A percentile compares a stretch with the other conserved stretches of the same genome.
phyloP scores from a whole-genome alignment of 1,140 invertebrate genomes.

The Lanistes nyassanus region DNA sequence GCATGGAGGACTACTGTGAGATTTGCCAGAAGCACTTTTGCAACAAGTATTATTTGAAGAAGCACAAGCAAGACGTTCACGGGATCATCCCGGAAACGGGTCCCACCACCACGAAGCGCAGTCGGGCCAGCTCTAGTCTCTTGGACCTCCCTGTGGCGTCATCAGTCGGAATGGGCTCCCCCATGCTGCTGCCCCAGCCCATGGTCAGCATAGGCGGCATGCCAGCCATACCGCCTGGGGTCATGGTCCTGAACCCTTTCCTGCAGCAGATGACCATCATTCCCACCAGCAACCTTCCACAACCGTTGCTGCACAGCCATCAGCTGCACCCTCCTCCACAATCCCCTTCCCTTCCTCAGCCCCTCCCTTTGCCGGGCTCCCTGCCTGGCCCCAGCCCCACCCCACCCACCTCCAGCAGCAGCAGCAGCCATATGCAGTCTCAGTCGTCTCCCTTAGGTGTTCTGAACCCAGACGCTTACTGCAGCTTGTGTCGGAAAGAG shows the following conservation, averaged over 20 bases:
- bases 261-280: conserved; percentile 61
- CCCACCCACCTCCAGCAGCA: conserved; percentile 34
- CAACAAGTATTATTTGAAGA: conserved; percentile 72
- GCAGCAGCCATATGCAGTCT: conserved; percentile 33
- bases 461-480: conserved; percentile 73
- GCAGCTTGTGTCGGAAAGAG: conserved; percentile 94
- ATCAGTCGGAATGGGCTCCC: conserved; percentile 43
- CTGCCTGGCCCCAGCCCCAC: conserved; percentile 36
- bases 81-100: conserved; percentile 65
- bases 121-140: conserved; percentile 29
- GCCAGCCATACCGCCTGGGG: conserved; percentile 46
- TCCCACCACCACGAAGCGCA: conserved; percentile 47
- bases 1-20: conserved; percentile 66
- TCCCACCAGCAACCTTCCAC: conserved; percentile 50
- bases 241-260: conserved; percentile 66
- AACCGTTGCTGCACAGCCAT: conserved; percentile 36
- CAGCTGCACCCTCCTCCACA: conserved; percentile 46
- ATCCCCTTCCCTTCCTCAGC: conserved; percentile 48
- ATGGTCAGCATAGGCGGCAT: conserved; percentile 54
- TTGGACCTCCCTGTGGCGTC: conserved; percentile 43
- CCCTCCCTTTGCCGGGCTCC: conserved; percentile 31
- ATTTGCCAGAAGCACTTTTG: conserved; percentile 68
- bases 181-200: conserved; percentile 55
- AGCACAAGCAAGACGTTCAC: conserved; percentile 75
- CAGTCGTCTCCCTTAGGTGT: conserved; percentile 31